Base-by-base conservation (phyloP, 2,113 vertebrate species). In the Thalassarche chlororhynchos region DNA sequence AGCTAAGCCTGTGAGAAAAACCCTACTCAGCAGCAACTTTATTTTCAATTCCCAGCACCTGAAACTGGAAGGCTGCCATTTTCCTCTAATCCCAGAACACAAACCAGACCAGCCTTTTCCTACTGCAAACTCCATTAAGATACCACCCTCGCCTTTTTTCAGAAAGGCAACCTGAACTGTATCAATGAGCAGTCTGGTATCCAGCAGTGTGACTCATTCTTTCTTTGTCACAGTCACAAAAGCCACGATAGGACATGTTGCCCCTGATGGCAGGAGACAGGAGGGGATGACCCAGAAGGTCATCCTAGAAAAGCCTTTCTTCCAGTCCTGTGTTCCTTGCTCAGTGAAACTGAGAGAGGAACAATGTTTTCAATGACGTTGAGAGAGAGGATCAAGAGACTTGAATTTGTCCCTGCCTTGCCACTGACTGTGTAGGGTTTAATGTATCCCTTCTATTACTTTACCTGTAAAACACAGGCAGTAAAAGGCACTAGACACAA, bases 181-280 rank as follows among this genome's bases (percentile, higher is more conserved):
- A 72, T 93, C 92, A 91, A 61, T 79, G 92, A 89, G 65, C 14
- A 19, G 72, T 24, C 72, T 69, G 72, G 86, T 89, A 69, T 87
- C 92, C 86, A 92, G 83, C 90, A 95, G 69, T 75, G 68, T 95
- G 92, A 95, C 65, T 97, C 90, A 94, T 90, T 94, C 82, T 85
- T 89, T 83, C 93, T 96, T 95, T 94, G 92, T 91, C 82, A 72
- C 40, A 58, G 66, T 52, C 70, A 95, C 66, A 97, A 97, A 96
- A 94, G 87, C 92, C 58, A 57, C 1, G 19, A 85, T 2, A 72
- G 78, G 71, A 84, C 78, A 68, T 34, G 44, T 55, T 95, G 78
- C 86, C 74, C 57, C 70, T 89, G 84, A 91, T 57, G 49, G 90
- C 84, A 92, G 70, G 69, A 87, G 69, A 96, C 78, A 89, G 89